Evolutionary conservation across 2,113 vertebrate species (phyloP), one percentile per base, ranked within the genome.

Genomic region (Ramphastos sulfuratus): DNA sequence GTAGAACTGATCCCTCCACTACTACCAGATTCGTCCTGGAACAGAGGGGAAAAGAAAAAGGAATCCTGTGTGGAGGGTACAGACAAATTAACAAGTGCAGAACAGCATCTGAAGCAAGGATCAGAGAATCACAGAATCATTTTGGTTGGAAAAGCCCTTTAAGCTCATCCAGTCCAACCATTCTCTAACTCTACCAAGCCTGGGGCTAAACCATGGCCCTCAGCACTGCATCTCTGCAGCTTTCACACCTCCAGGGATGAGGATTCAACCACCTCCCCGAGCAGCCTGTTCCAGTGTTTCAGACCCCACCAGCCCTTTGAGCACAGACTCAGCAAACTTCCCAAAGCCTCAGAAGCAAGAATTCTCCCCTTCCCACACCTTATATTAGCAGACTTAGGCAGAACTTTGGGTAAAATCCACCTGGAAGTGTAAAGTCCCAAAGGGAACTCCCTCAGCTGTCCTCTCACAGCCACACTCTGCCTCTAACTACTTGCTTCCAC

Each of bases 1-100:
- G 99, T 98, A 39, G 98, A 98, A 35, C 98, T 98, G 82, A 99
- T 98, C 44, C 98, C 99, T 55, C 98, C 98, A 15, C 98, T 98
- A 4, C 98, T 97, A 54, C 98, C 98, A 0, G 98, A 97, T 95
- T 99, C 99, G n/a, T 99, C 99, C 99, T 99, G 96, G 9, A 76
- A 88, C 10, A 25, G 74, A 78, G 16, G 9, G 25, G 9, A 60
- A 52, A 82, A 31, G 25, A 78, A 28, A 35, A 35, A 44, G 67
- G 15, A 46, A n/a, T 65, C 54, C 14, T 3, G 15, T 1, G 6
- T 0, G 23, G 69, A 50, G 46, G 33, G 19, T 56, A 11, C 31
- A 33, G 48, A 63, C n/a, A 33, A 21, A 87, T 11, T 0, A 69
- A 39, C 20, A 25, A 10, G 33, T 27, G 25, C 75, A 79, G 35